A percentile compares a stretch with the other conserved stretches of the same genome.
phyloP scores from a whole-genome alignment of 2,797 vertebrate species.

The Arrhamphus sclerolepis region DNA sequence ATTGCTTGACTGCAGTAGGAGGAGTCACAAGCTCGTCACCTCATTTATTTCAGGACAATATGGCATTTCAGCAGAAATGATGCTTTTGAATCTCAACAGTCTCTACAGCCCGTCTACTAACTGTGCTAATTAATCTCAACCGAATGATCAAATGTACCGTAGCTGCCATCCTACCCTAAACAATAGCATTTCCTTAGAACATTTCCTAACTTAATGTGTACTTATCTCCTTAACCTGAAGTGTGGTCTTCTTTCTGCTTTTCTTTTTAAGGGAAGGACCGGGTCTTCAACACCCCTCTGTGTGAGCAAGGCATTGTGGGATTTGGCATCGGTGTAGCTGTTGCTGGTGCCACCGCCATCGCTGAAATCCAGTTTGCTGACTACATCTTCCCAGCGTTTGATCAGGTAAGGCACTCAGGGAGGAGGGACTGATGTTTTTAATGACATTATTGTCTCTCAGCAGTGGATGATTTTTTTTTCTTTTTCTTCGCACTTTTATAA shows the following conservation, averaged over 20 bases:
- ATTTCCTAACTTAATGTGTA: not conserved
- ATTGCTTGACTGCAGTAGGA: conserved; percentile 40
- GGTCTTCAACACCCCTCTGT: conserved; percentile 98
- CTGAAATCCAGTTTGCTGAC: conserved; percentile 99
- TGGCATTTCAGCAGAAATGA: conserved; percentile 25
- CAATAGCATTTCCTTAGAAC: not conserved
- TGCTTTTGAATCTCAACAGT: conserved; percentile 29
- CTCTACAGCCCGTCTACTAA: not conserved
- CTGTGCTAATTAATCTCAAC: conserved; percentile 5
- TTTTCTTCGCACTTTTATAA: not conserved
- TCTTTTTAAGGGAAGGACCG: conserved; percentile 89
- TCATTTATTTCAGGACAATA: conserved; percentile 43
- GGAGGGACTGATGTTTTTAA: not conserved
- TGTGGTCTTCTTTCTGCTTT: not conserved
- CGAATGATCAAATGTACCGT: not conserved
- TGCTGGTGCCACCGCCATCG: conserved; percentile 94
- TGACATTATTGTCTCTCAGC: not conserved
- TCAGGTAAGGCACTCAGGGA: conserved; percentile 81
- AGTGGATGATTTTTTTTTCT: not conserved
- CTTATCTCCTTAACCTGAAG: not conserved
- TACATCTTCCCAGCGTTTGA: conserved; percentile 99
- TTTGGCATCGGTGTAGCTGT: conserved; percentile 95
- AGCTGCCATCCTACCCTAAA: not conserved
- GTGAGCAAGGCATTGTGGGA: conserved; percentile 98
- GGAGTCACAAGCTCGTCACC: conserved; percentile 39